Evolutionary conservation across 2,888 invertebrate genomes (phyloP), one percentile per base, ranked within the genome.

Genomic region (Pteria penguin): DNA sequence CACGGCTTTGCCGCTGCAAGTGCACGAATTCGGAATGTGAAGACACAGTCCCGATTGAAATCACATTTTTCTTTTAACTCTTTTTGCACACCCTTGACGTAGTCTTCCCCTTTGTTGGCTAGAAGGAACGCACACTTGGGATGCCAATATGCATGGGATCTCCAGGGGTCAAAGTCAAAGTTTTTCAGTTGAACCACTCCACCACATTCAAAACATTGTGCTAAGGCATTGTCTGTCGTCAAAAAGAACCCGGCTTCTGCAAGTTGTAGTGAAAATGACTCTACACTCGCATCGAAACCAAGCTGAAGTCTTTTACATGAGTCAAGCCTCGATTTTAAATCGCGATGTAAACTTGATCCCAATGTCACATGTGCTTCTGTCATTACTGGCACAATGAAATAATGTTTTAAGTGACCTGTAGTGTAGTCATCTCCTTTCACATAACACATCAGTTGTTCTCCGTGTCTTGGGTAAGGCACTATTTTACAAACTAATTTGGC

Each of bases 181-280:
- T 70, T 63, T 32, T 65, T 63, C 18, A 75, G 63, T 24, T 70
- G 62, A n/a, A 75, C 32, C 1, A 75, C 29, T 5, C 75, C 75
- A n/a, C 75, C 75, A 33, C 75, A 75, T 27, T 75, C 58, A 26
- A 75, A 75, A 14, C 75, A 75, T 31, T 75, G 75, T 1, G 75
- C 69, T 8, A 75, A n/a, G 4, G 36, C 63, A 27, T 11, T 11
- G 32, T 75, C 70, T 8, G 52, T 75, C 1, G 75, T 75, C 4
- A 75, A 60, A 65, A 63, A 75, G 22, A 63, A 70, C 2, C 75
- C 75, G 14, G 75, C 75, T 58, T 75, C 75, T 4, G 75, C 75
- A 5, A 75, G 36, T 24, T 65, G 57, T 22, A 70, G 27, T 1
- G 69, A 69, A 70, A 75, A 70, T 18, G 63, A 69, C 24, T 75